Evolutionary conservation across 1,140 invertebrate genomes (phyloP).

Genomic region (Drosophila arizonae): DNA sequence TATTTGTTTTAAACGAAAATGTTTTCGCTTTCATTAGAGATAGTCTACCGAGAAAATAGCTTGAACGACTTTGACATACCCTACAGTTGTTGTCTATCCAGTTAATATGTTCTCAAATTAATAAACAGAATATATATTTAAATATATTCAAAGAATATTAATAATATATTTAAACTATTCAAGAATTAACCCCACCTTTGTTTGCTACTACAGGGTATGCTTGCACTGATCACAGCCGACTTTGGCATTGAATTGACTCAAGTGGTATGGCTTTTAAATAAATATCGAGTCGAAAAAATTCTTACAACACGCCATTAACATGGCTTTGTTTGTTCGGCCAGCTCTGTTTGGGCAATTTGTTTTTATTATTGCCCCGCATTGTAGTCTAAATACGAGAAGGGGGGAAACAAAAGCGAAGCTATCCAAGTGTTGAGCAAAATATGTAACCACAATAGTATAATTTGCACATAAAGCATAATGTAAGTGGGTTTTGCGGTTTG

Average conservation of each 20-base stretch:
- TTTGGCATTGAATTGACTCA: constrained; percentile 37
- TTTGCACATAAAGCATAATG: constrained; percentile 36
- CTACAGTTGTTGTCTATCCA: background rate
- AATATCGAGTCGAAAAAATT: constrained; percentile 23
- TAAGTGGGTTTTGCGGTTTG: constrained; percentile 35
- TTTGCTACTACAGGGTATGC: background rate
- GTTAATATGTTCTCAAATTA: too few species aligned
- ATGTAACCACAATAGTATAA: constrained; percentile 28
- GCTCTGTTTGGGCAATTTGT: constrained; percentile 39
- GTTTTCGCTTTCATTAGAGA: constrained; percentile 12
- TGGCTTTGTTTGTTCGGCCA: constrained; percentile 19
- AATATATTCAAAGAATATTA: background rate
- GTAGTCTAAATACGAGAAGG: constrained; percentile 15
- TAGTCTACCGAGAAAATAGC: background rate
- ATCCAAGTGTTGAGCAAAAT: constrained; percentile 9
- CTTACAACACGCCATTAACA: constrained; percentile 38
- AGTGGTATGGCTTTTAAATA: constrained; percentile 16
- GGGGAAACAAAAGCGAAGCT: background rate
- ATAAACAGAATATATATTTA: too few species aligned
- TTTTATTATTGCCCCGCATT: constrained; percentile 27
- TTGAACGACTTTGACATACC: background rate
- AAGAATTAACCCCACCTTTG: background rate
- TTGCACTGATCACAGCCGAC: background rate
- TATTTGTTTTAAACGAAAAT: constrained; percentile 2
- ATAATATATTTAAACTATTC: too few species aligned